Percentiles rank a stretch among this genome's conserved stretches.
phyloP scores from a whole-genome alignment of 2,797 vertebrate species.

The Sebastes iracundus region DNA sequence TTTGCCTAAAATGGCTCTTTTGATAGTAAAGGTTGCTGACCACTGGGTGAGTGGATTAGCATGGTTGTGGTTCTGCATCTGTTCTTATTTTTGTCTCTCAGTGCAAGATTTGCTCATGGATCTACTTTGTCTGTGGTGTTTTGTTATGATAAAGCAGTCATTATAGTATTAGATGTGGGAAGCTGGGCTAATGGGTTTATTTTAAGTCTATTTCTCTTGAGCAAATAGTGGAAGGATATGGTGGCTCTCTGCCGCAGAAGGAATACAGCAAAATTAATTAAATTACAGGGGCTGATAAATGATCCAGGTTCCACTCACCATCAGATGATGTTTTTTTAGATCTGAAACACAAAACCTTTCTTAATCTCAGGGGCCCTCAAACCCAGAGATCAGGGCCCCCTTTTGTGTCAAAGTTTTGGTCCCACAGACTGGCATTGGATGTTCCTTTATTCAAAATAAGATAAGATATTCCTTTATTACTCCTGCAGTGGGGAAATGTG shows the following conservation, averaged over 20 bases:
- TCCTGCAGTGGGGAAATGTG: no score
- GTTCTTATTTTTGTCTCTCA: neutral
- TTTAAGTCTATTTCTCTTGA: neutral
- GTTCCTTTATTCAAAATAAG: neutral
- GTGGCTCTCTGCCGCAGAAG: neutral
- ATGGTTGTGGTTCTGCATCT: neutral
- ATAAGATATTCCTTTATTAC: no score
- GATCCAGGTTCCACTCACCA: no score
- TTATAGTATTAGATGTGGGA: neutral
- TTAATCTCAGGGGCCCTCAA: neutral
- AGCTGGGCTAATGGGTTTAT: neutral
- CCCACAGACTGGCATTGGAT: neutral
- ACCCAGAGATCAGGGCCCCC: neutral
- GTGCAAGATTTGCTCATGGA: neutral
- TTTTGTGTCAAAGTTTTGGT: neutral
- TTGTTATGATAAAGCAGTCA: neutral
- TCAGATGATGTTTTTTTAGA: neutral
- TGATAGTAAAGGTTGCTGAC: no score
- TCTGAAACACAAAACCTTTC: neutral
- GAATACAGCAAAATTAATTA: slow-evolving; percentile 11
- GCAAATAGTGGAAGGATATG: neutral
- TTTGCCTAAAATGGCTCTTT: no score
- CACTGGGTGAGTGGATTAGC: neutral
- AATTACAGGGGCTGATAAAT: slow-evolving; percentile 13
- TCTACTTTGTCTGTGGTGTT: neutral